These are phyloP conservation scores for Spinus olivaceus DNA, from an alignment of 2,797 vertebrate species.

Conservation along the genomic window DNA sequence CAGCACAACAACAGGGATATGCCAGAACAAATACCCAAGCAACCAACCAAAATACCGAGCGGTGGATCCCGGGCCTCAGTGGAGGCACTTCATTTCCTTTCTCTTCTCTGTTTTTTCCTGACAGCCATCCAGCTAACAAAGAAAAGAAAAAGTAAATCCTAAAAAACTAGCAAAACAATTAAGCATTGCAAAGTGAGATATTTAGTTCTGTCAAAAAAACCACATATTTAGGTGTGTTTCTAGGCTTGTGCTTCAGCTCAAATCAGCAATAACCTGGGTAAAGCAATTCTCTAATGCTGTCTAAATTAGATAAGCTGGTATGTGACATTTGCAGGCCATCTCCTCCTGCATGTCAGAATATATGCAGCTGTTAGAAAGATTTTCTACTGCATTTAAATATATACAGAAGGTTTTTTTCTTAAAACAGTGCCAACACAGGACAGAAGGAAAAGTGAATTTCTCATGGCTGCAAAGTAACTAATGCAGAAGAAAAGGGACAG, in stretches of 20 bases:
- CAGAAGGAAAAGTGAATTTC: neutral
- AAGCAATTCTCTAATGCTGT: neutral
- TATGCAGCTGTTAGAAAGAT: neutral
- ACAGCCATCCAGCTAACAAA: neutral
- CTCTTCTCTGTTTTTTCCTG: constrained; percentile 31
- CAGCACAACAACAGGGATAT: constrained; percentile 27
- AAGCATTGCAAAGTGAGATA: neutral
- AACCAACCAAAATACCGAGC: constrained; percentile 30
- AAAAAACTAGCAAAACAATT: neutral
- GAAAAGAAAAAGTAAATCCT: neutral
- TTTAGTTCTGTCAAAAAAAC: too few relatives aligned
- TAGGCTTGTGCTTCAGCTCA: neutral
- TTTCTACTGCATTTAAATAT: neutral
- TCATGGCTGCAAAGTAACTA: neutral
- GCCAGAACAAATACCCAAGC: constrained; percentile 56
- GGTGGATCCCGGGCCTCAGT: neutral
- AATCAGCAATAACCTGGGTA: neutral
- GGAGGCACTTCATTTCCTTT: constrained; percentile 47
- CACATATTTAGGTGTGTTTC: neutral
- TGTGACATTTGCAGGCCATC: neutral
- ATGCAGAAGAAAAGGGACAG: neutral
- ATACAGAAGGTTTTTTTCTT: neutral
- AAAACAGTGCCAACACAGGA: neutral
- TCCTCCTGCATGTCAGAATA: neutral
- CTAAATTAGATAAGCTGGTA: neutral